Conservation (phyloP, 2,113 vertebrate species). For the Nothocercus julius region DNA sequence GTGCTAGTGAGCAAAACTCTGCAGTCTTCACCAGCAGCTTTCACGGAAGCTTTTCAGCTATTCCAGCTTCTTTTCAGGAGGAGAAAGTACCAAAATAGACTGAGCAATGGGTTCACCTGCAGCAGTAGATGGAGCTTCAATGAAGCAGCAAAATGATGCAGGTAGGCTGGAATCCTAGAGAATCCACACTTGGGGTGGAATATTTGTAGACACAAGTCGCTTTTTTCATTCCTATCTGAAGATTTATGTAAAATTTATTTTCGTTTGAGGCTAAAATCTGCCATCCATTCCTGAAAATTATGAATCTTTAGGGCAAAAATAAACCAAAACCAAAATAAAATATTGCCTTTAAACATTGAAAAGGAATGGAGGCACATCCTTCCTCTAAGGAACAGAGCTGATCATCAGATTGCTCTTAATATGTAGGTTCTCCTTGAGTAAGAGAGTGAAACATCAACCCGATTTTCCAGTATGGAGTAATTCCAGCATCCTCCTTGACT, state of each 20-base stretch:
- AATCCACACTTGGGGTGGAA: neutral
- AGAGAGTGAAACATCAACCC: neutral
- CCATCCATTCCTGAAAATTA: neutral
- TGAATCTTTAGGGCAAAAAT: neutral
- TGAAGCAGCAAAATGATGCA: neutral
- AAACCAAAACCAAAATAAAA: neutral
- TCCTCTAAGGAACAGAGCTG: neutral
- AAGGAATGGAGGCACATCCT: neutral
- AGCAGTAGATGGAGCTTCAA: neutral
- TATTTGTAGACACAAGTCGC: neutral
- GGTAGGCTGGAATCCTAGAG: neutral
- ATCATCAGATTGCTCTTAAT: neutral
- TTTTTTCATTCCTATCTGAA: neutral
- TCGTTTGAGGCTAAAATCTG: neutral
- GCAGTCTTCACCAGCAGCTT: neutral
- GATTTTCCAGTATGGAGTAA: neutral
- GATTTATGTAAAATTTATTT: neutral
- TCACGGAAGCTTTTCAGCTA: neutral
- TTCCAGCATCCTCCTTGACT: neutral
- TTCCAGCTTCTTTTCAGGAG: neutral
- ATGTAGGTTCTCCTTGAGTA: neutral
- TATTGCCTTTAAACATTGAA: neutral
- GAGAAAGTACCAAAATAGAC: neutral
- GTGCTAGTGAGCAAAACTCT: neutral
- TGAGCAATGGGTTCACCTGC: neutral